Conservation (phyloP, 2,113 vertebrate genomes). For the Astatotilapia flaviijosephi region DNA sequence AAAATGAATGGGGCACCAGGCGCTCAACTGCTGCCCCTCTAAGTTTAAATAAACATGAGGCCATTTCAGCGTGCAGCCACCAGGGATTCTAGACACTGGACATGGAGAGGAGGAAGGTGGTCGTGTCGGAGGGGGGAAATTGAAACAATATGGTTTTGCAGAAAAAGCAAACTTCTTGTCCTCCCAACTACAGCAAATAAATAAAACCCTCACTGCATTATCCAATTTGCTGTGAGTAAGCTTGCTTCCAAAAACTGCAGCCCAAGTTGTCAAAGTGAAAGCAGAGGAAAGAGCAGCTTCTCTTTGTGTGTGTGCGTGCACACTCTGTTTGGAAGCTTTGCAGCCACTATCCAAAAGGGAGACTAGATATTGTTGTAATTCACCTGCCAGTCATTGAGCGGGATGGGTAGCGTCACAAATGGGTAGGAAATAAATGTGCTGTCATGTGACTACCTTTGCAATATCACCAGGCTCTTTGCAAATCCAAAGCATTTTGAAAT, state of each 20-base stretch:
- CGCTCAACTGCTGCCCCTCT: conserved; percentile 8
- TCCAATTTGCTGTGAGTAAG: conserved; percentile 20
- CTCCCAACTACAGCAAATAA: background rate
- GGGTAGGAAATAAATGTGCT: conserved; percentile 30
- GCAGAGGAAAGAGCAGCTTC: background rate
- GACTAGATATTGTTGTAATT: conserved; percentile 8
- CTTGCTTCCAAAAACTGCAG: conserved; percentile 17
- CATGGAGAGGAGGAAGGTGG: background rate
- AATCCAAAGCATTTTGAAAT: conserved; percentile 41
- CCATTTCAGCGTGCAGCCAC: conserved; percentile 27
- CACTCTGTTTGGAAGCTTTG: background rate
- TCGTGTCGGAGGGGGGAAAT: background rate
- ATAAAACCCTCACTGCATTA: background rate
- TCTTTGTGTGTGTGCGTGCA: background rate
- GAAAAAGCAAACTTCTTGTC: background rate
- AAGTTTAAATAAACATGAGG: conserved; percentile 69
- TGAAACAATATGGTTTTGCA: background rate
- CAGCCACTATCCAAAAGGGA: background rate
- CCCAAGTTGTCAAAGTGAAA: conserved; percentile 6
- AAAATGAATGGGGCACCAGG: conserved; percentile 40
- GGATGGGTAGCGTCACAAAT: background rate
- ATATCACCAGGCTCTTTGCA: conserved; percentile 20
- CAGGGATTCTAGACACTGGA: conserved; percentile 27
- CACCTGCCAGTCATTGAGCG: background rate
- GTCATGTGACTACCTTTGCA: conserved; percentile 29